Base-by-base conservation (phyloP, 2,888 invertebrate genomes). In the Julus scandinavius region DNA sequence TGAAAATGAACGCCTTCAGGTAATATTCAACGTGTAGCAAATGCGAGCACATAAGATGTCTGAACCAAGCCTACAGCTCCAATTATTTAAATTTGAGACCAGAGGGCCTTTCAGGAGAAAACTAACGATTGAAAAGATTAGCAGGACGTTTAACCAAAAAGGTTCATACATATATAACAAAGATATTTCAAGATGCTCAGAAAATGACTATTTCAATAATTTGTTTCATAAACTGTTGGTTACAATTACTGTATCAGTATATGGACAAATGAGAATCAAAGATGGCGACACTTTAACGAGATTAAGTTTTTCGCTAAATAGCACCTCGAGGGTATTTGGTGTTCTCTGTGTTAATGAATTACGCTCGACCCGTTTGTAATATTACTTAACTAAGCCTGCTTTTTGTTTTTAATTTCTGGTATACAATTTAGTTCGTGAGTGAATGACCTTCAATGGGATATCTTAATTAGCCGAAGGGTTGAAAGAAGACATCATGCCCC, bases 361-460 rank as follows among this genome's bases (percentile, higher is more conserved):
- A 72, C 29, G 72, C 80, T 38, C 80, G 80, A 80, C 80, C 80
- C 80, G 38, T 80, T 72, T 38, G 38, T 80, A 15, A 40, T 80
- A 80, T 80, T 38, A 72, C 29, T 29, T 13, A 80, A 38, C 15
- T 80, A 80, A 13, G 13, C 38, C 80, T 15, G 80, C 11, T 80
- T 80, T 80, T 11, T 20, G 72, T 80, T 80, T 80, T 40, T 80
- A 72, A 80, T 29, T 40, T 80, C 80, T 80, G 80, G 29, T 72
- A 80, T 15, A 80, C 80, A 40, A 29, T 80, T 72, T 29, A 80
- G 80, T 38, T 80, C 38, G 80, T 38, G 38, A 80, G 80, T 80
- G 80, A 80, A 80, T 80, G 38, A 80, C 80, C 80, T 80, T 80
- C 80, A 80, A 80, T 80, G 80, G 11, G 80, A 40, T 80, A 80